Evolutionary conservation across 1,140 invertebrate species (phyloP).

Genomic region (Elysia chlorotica): DNA sequence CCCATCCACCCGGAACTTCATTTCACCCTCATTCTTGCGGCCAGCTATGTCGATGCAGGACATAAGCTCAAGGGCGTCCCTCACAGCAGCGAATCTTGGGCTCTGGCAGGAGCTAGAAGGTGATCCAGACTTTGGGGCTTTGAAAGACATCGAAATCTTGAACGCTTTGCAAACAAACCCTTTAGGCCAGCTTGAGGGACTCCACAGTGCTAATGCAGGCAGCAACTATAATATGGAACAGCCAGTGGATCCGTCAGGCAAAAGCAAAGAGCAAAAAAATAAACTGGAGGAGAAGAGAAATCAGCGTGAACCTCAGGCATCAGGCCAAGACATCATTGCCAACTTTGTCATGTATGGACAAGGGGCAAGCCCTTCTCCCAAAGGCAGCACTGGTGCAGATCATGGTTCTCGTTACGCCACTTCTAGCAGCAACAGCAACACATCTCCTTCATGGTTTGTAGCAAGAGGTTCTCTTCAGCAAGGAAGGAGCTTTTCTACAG

Average conservation of each 20-base stretch:
- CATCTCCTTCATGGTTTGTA: not conserved
- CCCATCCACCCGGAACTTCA: slow-evolving; percentile 2
- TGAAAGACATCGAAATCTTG: slow-evolving; percentile 16
- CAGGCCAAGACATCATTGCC: not conserved
- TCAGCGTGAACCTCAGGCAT: not conserved
- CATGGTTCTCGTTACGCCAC: no score
- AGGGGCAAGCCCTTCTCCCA: not conserved
- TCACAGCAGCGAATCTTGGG: not conserved
- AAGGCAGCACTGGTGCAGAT: no score
- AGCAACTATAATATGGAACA: no score
- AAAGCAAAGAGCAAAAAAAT: no score
- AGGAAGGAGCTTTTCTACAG: no score
- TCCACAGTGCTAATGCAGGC: no score
- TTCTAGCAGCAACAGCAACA: not conserved
- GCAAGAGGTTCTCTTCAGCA: not conserved
- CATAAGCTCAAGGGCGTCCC: not conserved
- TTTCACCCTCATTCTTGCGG: slow-evolving; percentile 13
- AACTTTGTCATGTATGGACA: not conserved
- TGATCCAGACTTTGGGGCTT: slow-evolving; percentile 2
- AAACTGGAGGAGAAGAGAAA: no score
- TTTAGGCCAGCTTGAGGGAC: no score
- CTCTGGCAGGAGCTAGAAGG: not conserved
- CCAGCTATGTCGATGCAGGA: slow-evolving; percentile 13
- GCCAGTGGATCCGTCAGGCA: no score
- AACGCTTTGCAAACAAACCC: not conserved